Base-by-base conservation (phyloP, 2,888 invertebrate species). In the Drosophila eohydei region DNA sequence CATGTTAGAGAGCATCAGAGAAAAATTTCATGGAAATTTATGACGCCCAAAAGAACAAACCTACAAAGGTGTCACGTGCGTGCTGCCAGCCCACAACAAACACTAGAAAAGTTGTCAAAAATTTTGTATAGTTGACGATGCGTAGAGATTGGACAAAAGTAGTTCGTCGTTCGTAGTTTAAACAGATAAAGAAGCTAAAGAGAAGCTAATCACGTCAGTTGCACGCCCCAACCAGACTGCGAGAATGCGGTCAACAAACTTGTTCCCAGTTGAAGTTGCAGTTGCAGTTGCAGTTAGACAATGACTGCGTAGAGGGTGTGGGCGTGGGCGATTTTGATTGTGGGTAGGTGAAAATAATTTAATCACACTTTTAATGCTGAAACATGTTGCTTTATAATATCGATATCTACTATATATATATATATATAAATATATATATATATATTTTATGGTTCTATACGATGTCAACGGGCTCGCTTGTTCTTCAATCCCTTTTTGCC, bases 171-270 rank as follows among this genome's bases (percentile, higher is more conserved):
- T 54, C n/a, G 68, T 61, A 55, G 65, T 65, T 69, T 60, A 79
- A 63, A 57, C 46, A 68, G 80, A 89, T 88, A 83, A 89, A 83
- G 86, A 89, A 85, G 86, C 73, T 78, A 74, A 78, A 78, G 69
- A 69, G 76, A 80, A 80, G 77, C 66, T 85, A 81, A 88, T 82
- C 70, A 72, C 80, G 69, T 68, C 80, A 48, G 57, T 46, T 43
- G 55, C 32, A 55, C 41, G 55, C 55, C 55, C 16, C 55, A 61
- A 66, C 68, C 50, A 67, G 34, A 62, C 71, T 48, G 54, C 60
- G 51, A 71, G 79, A 86, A 88, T 81, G 81, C 86, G 86, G 86
- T 83, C 88, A 85, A 88, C 83, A 88, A 87, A 87, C 86, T 86
- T 81, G 88, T 86, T 85, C 64, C 55, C 71, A 43, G 59, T 51